Conservation (phyloP, 2,113 vertebrate genomes). For the Anoplopoma fimbria region DNA sequence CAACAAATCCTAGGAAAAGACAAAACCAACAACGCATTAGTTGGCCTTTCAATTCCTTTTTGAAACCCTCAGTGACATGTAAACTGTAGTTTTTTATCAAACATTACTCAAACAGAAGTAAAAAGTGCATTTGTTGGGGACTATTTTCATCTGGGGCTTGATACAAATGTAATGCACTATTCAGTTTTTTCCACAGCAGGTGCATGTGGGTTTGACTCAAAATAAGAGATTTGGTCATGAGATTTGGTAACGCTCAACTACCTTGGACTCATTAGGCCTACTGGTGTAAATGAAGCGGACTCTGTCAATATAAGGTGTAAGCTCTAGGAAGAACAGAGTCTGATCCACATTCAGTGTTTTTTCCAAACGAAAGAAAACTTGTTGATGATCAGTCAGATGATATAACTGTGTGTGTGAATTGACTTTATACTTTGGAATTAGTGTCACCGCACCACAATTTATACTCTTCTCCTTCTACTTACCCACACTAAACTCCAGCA, state of each 20-base stretch:
- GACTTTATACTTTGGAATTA: not conserved
- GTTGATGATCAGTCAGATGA: not conserved
- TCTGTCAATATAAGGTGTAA: not conserved
- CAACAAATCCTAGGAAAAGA: not conserved
- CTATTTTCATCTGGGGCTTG: not conserved
- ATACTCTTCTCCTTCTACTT: conserved; percentile 61
- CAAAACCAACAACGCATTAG: not conserved
- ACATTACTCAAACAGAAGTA: not conserved
- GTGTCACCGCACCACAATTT: not conserved
- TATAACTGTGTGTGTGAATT: not conserved
- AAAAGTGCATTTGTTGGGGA: not conserved
- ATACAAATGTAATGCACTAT: not conserved
- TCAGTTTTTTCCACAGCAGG: not conserved
- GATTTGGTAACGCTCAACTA: not conserved
- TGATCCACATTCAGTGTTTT: not conserved
- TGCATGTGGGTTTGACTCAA: not conserved
- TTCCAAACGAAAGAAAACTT: not conserved
- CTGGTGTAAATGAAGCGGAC: not conserved
- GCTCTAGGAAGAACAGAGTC: not conserved
- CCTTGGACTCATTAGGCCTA: not conserved
- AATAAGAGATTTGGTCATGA: not conserved
- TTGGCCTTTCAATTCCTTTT: not conserved
- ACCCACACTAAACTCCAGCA: conserved; percentile 99
- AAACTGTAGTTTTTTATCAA: not conserved
- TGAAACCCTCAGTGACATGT: not conserved